Conservation (phyloP, 2,888 invertebrate species). For the Ischnura elegans region DNA sequence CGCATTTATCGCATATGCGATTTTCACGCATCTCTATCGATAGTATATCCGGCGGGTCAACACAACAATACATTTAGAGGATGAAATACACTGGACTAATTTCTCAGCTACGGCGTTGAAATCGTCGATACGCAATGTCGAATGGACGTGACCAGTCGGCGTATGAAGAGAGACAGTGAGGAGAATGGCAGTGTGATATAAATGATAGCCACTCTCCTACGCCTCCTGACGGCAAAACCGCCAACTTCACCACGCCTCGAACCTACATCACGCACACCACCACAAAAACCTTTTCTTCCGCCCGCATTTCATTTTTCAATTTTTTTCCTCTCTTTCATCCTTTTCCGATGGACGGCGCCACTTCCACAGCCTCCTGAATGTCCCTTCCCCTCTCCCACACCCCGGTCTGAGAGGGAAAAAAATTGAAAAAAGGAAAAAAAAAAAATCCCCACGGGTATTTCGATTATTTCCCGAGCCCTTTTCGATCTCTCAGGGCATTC, state of each 20-base stretch:
- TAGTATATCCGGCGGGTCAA: too few species aligned
- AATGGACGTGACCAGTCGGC: neutral
- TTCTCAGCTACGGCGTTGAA: too few species aligned
- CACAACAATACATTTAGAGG: too few species aligned
- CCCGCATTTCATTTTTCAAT: slow-evolving; percentile 27
- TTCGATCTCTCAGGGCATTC: slow-evolving; percentile 13
- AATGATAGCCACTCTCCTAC: neutral
- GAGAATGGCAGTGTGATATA: neutral
- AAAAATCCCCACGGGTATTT: slow-evolving; percentile 16
- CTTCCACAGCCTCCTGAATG: neutral
- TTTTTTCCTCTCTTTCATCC: neutral
- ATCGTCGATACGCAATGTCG: too few species aligned
- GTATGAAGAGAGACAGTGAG: neutral
- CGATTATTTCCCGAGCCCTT: slow-evolving; percentile 50
- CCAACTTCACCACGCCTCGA: neutral
- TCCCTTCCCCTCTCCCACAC: neutral
- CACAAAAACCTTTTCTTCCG: neutral
- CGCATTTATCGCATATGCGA: too few species aligned
- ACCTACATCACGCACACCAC: neutral
- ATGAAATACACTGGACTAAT: too few species aligned
- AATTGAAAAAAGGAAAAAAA: neutral
- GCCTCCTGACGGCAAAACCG: neutral
- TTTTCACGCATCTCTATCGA: too few species aligned
- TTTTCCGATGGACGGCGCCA: slow-evolving; percentile 32
- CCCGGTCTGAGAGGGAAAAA: neutral